Evolutionary conservation across 2,888 invertebrate genomes (phyloP), one percentile per base, ranked within the genome.

Genomic region (Corbicula japonica): DNA sequence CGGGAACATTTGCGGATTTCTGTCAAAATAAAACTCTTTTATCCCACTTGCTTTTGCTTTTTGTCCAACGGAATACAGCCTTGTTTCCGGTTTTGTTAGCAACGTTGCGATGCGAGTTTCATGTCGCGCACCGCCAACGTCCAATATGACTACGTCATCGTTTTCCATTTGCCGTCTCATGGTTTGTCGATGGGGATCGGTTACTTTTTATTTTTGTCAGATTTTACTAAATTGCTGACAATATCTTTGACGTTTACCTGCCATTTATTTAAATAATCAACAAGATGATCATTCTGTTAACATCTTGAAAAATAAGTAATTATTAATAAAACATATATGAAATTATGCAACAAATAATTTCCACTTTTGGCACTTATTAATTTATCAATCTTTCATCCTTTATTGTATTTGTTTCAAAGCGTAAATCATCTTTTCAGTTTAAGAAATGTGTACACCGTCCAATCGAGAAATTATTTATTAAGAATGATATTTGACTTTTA

Each of bases 11-110:
- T 84, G 82, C 6, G 88, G 86, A 52, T 88, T 84, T 35, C 88
- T 58, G 69, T 88, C 88, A 61, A 88, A 87, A 60, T 75, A 88
- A 58, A 85, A 88, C 56, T 88, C 88, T n/a, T 73, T 76, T 30
- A 78, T 82, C 1, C 87, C 87, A 23, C 79, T 79, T 23, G 83
- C 69, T 63, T 81, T 83, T 1, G 86, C 85, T n/a, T 77, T 75
- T 44, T 87, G 84, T 1, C 80, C 88, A 1, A 88, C 74, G 10
- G 84, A 66, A 28, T 80, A 76, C 0, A 88, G 69, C 21, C 87
- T 56, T 0, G 86, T 86, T 18, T 84, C 75, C 8, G 84, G 84
- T 30, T 74, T 81, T 66, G 86, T 86, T 23, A 77, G 50, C 48
- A 88, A 70, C 8, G 88, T 88, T 21, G 80, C 63, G 58, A 85